phyloP scores from a whole-genome alignment of 2,113 vertebrate species.

The Salvelinus sp. region DNA sequence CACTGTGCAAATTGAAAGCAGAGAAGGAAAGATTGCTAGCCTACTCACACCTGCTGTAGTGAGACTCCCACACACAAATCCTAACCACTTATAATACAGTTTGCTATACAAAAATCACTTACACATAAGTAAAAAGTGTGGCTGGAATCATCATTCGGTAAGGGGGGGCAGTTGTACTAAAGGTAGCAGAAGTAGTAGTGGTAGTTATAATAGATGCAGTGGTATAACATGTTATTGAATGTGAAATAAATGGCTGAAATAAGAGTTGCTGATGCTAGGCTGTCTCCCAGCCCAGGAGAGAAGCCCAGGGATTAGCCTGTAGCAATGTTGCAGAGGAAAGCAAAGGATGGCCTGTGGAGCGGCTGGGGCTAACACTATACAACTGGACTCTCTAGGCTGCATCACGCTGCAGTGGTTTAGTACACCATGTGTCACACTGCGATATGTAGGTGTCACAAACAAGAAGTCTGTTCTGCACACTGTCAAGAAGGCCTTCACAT shows the following conservation, averaged over 20 bases:
- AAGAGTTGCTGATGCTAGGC: slow-evolving; percentile 61
- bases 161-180: neutral
- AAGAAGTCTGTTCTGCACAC: slow-evolving; percentile 52
- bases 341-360: slow-evolving; percentile 57
- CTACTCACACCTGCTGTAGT: too few relatives aligned
- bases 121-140: neutral
- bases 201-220: slow-evolving; percentile 1
- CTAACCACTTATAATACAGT: too few relatives aligned
- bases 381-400: slow-evolving; percentile 53
- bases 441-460: slow-evolving; percentile 55
- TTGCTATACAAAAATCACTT: too few relatives aligned
- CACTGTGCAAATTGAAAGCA: slow-evolving; percentile 8
- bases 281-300: slow-evolving; percentile 58
- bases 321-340: slow-evolving; percentile 45
- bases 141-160: neutral
- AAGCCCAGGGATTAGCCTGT: slow-evolving; percentile 65
- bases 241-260: slow-evolving; percentile 48
- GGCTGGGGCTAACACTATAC: slow-evolving; percentile 52
- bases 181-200: neutral
- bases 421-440: slow-evolving; percentile 61
- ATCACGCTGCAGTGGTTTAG: slow-evolving; percentile 56
- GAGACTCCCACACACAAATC: too few relatives aligned
- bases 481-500: slow-evolving; percentile 53
- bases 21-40: too few relatives aligned
- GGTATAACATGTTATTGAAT: slow-evolving; percentile 42